Base-by-base conservation (phyloP, 2,888 invertebrate genomes). In the Drosophila subsilvestris region DNA sequence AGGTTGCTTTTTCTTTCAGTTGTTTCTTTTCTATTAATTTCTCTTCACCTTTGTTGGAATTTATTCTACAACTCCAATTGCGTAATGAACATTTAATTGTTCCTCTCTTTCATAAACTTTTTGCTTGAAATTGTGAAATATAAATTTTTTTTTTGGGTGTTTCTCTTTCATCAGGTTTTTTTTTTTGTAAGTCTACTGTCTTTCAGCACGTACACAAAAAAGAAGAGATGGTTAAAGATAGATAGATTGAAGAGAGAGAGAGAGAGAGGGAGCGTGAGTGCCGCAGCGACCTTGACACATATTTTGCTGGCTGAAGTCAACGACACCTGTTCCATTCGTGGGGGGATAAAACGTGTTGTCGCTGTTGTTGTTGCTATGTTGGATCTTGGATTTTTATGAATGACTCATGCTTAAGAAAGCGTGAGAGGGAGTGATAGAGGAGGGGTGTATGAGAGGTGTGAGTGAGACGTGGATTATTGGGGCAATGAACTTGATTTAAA, bases 111-210 rank as follows among this genome's bases (percentile, higher is more conserved):
- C 22, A 50, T 17, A 60, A 65, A 53, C 67, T 62, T 58, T 69
- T 78, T 67, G 65, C 47, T 18, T 51, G 17, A 54, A 51, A 58
- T 88, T 83, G 86, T 83, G 82, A 88, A 83, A 83, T 81, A 74
- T n/a, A n/a, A n/a, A 48, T 53, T 59, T 59, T 60, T 44, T 27
- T 47, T 65, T 49, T 18, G 20, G 37, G 37, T 37, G 37, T 44
- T 44, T 60, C 18, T 25, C 45, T 50, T 45, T 45, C 51, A 44
- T 29, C 3, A 1, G n/a, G n/a, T 32, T 14, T 37, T 37, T 37
- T 37, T 37, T 6, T 8, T 2, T 2, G 37, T 14, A 25, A 10
- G 37, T 29, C 45, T 44, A 63, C 51, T 63, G 66, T 25, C 55
- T 67, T 44, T 49, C 60, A 59, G 62, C 80, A 87, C 87, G 87